Percentiles rank a stretch among this genome's conserved stretches.
Conservation (phyloP, 2,888 invertebrate species). For the Thecocarcelia acutangulata region DNA sequence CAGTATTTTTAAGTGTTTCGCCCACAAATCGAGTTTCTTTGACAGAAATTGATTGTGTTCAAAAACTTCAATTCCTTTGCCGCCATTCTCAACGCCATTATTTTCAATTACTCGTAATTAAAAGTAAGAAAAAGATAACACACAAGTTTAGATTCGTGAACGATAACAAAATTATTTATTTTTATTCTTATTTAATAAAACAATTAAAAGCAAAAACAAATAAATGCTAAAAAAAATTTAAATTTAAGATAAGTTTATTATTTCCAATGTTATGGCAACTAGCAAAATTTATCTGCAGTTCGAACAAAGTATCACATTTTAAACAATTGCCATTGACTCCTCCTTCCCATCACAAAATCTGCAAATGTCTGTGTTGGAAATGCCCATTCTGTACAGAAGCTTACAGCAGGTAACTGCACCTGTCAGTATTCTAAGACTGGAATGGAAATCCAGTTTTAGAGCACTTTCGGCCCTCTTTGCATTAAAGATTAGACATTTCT, state of each 20-base stretch:
- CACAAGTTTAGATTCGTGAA: conserved; percentile 24
- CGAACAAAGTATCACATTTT: too few species aligned
- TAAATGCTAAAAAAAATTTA: not conserved
- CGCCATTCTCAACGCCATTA: conserved; percentile 57
- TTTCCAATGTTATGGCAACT: too few species aligned
- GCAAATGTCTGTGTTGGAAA: too few species aligned
- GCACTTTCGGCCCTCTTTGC: too few species aligned
- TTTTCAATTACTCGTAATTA: conserved; percentile 33
- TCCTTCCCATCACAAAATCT: too few species aligned
- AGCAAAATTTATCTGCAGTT: too few species aligned
- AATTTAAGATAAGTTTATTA: not conserved
- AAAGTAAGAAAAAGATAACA: conserved; percentile 1
- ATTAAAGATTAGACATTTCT: too few species aligned
- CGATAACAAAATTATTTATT: conserved; percentile 54
- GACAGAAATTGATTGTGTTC: conserved; percentile 16
- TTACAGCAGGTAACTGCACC: too few species aligned
- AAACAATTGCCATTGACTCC: too few species aligned
- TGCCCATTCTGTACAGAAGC: too few species aligned
- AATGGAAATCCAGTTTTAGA: too few species aligned
- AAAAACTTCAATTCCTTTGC: conserved; percentile 29
- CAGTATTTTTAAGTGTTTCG: conserved; percentile 29
- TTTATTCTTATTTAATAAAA: conserved; percentile 30
- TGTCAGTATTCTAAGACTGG: too few species aligned
- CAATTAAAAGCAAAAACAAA: conserved; percentile 33
- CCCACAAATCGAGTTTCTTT: conserved; percentile 11